A percentile compares a stretch with the other conserved stretches of the same genome.
phyloP scores from a whole-genome alignment of 2,113 vertebrate genomes.

The Glareola pratincola region DNA sequence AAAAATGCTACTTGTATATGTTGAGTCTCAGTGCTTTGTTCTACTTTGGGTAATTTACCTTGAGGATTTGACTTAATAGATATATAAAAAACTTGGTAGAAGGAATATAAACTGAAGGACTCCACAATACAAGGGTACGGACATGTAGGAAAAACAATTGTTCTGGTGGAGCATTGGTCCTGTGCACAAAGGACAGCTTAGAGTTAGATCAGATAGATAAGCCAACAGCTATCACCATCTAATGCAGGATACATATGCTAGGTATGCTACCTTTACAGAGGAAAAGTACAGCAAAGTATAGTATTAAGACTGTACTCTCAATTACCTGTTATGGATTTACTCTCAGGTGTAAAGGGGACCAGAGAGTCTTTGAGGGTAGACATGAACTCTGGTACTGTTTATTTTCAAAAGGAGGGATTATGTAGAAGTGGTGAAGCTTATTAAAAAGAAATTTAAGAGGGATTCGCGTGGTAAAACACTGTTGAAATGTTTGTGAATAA shows the following conservation, averaged over 20 bases:
- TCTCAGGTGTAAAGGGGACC: neutral
- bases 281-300: neutral
- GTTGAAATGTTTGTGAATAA: neutral
- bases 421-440: neutral
- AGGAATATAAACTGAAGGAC: neutral
- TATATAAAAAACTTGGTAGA: neutral
- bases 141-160: neutral
- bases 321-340: neutral
- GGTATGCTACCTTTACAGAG: neutral
- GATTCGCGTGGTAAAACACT: neutral
- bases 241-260: neutral
- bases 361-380: neutral
- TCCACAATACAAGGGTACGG: neutral
- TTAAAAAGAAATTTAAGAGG: neutral
- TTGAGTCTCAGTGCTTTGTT: neutral
- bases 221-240: neutral
- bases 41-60: slow-evolving; percentile 6
- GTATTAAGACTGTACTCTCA: neutral
- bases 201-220: neutral
- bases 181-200: neutral
- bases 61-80: neutral
- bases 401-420: neutral
- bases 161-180: neutral
- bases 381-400: neutral
- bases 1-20: neutral